Base-by-base conservation (phyloP, 1,140 invertebrate species). In the Drosophila santomea region DNA sequence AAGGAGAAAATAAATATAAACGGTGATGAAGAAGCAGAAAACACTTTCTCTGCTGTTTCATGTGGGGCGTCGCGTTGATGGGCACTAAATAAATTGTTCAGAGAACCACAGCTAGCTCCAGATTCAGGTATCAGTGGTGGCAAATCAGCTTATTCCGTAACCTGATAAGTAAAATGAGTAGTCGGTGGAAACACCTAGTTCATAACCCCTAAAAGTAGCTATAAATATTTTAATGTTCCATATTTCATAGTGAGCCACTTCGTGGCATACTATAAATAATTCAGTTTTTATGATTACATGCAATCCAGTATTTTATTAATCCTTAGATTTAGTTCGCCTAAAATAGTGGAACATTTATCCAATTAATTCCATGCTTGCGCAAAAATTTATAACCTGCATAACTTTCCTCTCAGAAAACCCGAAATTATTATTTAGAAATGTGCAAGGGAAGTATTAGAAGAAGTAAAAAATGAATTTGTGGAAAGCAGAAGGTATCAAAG, bases 31-130 rank as follows among this genome's bases (percentile, higher is more conserved):
- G 23, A 23, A 48, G 17, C 35, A 51, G 55, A 56, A 38, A 32
- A 28, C 28, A 20, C 28, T 41, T 45, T 10, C 8, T 39, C 23
- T 38, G 8, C n/a, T 32, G 45, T 44, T 64, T 64, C 59, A 6
- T 51, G 45, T 36, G 64, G 47, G 39, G 45, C 58, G 48, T 50
- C 63, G 78, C 78, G 78, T 75, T 85, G 78, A 85, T 85, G 83
- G 79, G 52, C 78, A 78, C 83, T 82, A 85, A 85, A 85, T 88
- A 85, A 85, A 85, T 85, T 85, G 78, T 82, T 64, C 48, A 7
- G 69, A 64, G 57, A 28, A 57, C 23, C 59, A 43, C 20, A 47
- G 38, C 60, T 36, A 43, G 47, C 41, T 39, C 41, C 38, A 54
- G 14, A 47, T 23, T 44, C 41, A 51, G 47, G 36, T 35, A 41